Evolutionary conservation across 2,888 invertebrate species (phyloP), one percentile per base, ranked within the genome.

Genomic region (Brachyopa scutellaris): DNA sequence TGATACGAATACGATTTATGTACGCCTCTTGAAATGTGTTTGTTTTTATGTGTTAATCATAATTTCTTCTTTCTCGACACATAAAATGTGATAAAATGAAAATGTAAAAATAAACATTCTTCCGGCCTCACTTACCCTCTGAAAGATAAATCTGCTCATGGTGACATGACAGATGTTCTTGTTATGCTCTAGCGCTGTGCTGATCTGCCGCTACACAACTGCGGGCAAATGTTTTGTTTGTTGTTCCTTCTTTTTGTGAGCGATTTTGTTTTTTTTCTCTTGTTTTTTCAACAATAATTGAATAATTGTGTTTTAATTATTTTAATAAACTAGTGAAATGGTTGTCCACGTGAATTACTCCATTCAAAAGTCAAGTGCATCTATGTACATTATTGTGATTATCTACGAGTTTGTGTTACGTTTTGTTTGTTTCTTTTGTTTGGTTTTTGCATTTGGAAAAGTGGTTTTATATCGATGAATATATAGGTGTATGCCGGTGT

Each of bases 111-210:
- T 80, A 80, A 74, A 74, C 67, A 55, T 19, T 67, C 61, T 67
- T 67, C 61, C 57, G 64, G 45, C 73, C 33, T 51, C 40, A 26
- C 47, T 40, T 42, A 42, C n/a, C n/a, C n/a, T n/a, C n/a, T n/a
- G n/a, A 19, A 36, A 36, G 42, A 17, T 29, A 49, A 66, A 66
- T 45, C 15, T 61, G n/a, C n/a, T n/a, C n/a, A n/a, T 13, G 45
- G 47, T 74, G 74, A 74, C 79, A 80, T 74, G 74, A 74, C 79
- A 80, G 74, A 80, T 80, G 69, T 57, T 69, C 31, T 33, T 31
- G 69, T 47, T 31, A 49, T 73, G 62, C 47, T 69, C 69, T 36
- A 36, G 26, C 59, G 53, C 21, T 51, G 59, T 6, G 15, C 21
- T 21, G 51, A 2, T 38, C n/a, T n/a, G n/a, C n/a, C n/a, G n/a